phyloP scores from a whole-genome alignment of 2,797 vertebrate species.

The Helostoma temminkii region DNA sequence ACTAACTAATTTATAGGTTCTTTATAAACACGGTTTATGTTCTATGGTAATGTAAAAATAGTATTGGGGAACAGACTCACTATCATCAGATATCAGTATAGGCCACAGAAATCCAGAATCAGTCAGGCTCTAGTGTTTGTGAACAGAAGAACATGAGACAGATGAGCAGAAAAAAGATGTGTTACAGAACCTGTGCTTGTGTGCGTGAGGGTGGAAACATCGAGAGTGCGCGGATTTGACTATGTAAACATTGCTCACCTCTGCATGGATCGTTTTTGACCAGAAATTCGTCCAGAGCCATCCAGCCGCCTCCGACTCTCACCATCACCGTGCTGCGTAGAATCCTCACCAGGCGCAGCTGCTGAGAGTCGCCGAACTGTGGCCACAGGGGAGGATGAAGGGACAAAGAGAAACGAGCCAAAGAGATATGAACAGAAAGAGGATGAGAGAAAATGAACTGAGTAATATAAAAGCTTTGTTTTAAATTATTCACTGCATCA shows the following conservation, averaged over 20 bases:
- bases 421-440: background rate
- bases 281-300: conserved; percentile 98
- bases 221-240: background rate
- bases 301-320: conserved; percentile 97
- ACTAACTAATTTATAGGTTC: too few species aligned
- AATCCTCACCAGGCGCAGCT: conserved; percentile 97
- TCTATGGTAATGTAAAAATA: too few species aligned
- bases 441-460: background rate
- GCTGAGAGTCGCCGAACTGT: conserved; percentile 98
- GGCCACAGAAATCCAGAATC: background rate
- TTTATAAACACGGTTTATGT: too few species aligned
- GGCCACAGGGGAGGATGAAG: background rate
- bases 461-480: background rate
- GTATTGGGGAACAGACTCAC: too few species aligned
- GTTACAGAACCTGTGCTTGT: background rate
- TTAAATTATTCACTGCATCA: conserved; percentile 26
- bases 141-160: background rate
- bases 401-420: background rate
- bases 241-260: conserved; percentile 85
- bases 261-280: conserved; percentile 99
- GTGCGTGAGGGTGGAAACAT: background rate
- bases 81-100: too few species aligned
- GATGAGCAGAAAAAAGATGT: background rate
- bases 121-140: background rate
- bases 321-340: conserved; percentile 99